Evolutionary conservation across 2,113 vertebrate species (phyloP), one percentile per base, ranked within the genome.

Genomic region (Ophiodon elongatus): DNA sequence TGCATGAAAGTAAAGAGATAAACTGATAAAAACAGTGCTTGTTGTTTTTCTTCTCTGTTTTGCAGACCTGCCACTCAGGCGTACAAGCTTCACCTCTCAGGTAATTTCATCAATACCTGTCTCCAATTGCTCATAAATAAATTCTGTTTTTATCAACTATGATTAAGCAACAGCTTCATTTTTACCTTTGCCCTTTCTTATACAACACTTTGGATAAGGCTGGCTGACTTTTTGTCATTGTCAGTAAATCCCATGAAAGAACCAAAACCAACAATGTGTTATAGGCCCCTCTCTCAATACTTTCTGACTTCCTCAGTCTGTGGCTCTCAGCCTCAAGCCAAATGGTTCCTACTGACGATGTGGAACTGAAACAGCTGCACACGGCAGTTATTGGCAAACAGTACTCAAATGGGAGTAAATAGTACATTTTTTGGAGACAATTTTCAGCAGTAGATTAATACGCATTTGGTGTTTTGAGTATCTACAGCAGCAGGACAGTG

Each of bases 31-130:
- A 37, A 9, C 0, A 45, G 29, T 64, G 54, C 57, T 54, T 41
- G 19, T 10, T 59, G 4, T 70, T 64, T 14, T 73, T 70, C 41
- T 27, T 80, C 57, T 71, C 65, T 85, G 33, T 69, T 77, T 80
- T 82, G 7, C 90, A 95, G 95, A 95, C 65, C 85, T 94, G 23
- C 69, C 87, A 10, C 80, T 94, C 35, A 79, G 88, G 45, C 73
- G 39, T 19, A 6, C 77, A 65, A 91, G 87, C 62, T 71, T 72
- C 17, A 57, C 39, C 45, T 84, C 83, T 57, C 78, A 93, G 93
- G 94, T 95, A 93, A 91, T 60, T 45, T 19, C 19, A 25, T 23
- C 19, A 57, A 63, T 11, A 73, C 8, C 45, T 8, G 0, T 65
- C 1, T 35, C 0, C 3, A 41, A 0, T 31, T 69, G 37, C 3